Evolutionary conservation across 2,797 vertebrate species (phyloP).

Genomic region (Microtus obscurus): DNA sequence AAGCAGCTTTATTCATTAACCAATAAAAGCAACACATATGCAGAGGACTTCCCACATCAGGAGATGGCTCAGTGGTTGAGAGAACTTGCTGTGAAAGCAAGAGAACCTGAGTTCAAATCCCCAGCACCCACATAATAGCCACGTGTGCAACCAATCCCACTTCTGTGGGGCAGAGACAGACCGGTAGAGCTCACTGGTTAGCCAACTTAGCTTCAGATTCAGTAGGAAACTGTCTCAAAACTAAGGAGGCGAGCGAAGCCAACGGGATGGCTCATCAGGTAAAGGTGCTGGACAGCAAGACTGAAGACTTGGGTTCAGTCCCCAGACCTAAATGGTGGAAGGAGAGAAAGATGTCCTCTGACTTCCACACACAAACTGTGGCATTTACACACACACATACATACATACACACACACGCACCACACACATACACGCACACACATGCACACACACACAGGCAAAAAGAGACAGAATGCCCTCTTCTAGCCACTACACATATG

Average conservation of each 20-base stretch:
- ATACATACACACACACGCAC: background rate
- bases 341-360: background rate
- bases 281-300: background rate
- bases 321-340: background rate
- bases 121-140: background rate
- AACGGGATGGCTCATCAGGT: background rate
- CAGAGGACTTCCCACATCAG: too few species aligned
- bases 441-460: accelerated
- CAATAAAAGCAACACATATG: too few species aligned
- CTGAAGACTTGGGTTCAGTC: background rate
- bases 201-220: background rate
- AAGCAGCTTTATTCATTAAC: too few species aligned
- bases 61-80: background rate
- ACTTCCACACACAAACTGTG: background rate
- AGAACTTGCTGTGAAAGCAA: background rate
- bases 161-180: background rate
- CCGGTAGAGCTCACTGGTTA: background rate
- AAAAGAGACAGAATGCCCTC: background rate
- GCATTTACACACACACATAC: background rate
- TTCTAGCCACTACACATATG: background rate
- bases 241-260: background rate
- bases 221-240: background rate
- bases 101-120: background rate
- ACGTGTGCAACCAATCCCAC: background rate
- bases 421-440: background rate